Base-by-base conservation (phyloP, 2,888 invertebrate species). In the Hecatera dysodea region DNA sequence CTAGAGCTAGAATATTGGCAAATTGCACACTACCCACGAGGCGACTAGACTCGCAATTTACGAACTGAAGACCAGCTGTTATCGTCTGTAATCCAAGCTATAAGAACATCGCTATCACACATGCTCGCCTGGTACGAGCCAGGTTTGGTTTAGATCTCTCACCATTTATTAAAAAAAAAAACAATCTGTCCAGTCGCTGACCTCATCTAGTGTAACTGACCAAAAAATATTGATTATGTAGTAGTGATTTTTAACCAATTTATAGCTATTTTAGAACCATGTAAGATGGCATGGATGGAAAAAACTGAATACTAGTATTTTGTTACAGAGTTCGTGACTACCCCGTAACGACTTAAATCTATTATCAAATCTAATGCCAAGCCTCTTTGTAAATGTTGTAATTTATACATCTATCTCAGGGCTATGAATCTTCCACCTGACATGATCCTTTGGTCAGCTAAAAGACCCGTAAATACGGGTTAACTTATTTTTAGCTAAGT, bases 1-100 rank as follows among this genome's bases (percentile, higher is more conserved):
- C 27, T 22, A 74, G 75, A 22, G 22, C 44, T 33, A 56, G 56
- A 70, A 61, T 61, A 75, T 56, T 64, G 44, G 70, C 61, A 75
- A 75, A 75, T 75, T 70, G 64, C 55, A 48, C 1, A 5, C 56
- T 59, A n/a, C 55, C 59, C 59, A 69, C 63, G 19, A 46, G 33
- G 27, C 59, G 52, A 59, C 24, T 68, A 46, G n/a, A 42, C 57
- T 60, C 7, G 59, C 29, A 56, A 75, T 56, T 64, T 75, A 42
- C 36, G 4, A 17, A 29, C 17, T n/a, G 50, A 52, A 17, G 22
- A 63, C 36, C 63, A 75, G 69, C 69, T 74, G 69, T 27, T 55
- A 39, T 7, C 17, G 27, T 57, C 12, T 33, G 17, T 15, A 7
- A n/a, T 57, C 24, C 39, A 5, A 44, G 22, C 29, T 4, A 2